A percentile compares a stretch with the other conserved stretches of the same genome.
Evolutionary conservation across 2,113 vertebrate genomes (phyloP).

Genomic region (Aspiorhynchus laticeps): DNA sequence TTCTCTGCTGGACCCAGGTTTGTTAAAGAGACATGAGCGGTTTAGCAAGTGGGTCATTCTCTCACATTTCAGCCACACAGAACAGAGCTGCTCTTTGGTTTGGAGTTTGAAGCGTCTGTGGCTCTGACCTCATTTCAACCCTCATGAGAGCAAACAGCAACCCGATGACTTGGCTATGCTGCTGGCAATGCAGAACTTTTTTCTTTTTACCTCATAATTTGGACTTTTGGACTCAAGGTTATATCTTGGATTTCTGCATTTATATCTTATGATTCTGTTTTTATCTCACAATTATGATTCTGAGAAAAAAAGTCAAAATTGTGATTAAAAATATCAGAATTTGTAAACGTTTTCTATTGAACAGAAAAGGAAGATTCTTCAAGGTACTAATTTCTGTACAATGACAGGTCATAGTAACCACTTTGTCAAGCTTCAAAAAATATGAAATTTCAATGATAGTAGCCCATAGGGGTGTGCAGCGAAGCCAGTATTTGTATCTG

Average conservation of each 20-base stretch:
- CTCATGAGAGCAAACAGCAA: constrained; percentile 1
- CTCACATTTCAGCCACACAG: not conserved
- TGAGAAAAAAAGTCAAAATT: no score
- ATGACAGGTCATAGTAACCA: not conserved
- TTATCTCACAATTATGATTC: no score
- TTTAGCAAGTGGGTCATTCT: constrained; percentile 17
- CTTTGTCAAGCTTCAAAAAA: no score
- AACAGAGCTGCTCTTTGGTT: constrained; percentile 1
- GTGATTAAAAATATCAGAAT: no score
- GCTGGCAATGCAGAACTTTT: not conserved
- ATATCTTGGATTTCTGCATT: no score
- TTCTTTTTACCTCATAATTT: not conserved
- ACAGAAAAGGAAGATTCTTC: not conserved
- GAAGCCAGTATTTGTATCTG: no score
- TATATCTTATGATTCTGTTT: no score
- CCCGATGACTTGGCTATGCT: not conserved
- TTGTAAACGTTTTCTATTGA: not conserved
- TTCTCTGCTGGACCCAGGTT: constrained; percentile 85
- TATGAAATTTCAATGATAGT: no score
- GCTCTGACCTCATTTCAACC: not conserved
- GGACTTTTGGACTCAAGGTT: no score
- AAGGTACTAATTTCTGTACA: not conserved
- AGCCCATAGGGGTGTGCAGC: no score
- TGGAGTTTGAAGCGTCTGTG: constrained; percentile 29
- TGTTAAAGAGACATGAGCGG: constrained; percentile 43